Evolutionary conservation across 53 echinoderm and acorn worm species (phyloP), one percentile per base, ranked within the genome.

Genomic region (Pentamera pediparva): DNA sequence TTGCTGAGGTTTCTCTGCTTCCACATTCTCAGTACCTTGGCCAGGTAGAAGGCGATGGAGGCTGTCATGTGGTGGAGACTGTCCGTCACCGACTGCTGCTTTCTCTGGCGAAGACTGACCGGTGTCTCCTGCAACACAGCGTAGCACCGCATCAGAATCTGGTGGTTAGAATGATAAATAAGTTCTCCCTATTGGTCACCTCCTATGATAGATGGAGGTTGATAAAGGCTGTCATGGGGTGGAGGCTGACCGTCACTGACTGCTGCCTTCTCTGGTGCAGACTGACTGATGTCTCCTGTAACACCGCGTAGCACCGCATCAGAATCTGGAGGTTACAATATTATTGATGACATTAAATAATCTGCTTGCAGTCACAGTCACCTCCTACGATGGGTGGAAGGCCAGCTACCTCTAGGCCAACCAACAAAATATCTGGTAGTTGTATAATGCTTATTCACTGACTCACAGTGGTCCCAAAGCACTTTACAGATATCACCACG

Each of bases 1-100:
- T 96, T 96, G 60, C 91, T 63, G n/a, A 96, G 80, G 0, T 85
- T 72, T 33, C 77, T 78, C 81, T 96, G 96, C 60, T 87, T 96
- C 90, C 90, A 96, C 15, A 72, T 78, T 37, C 96, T 59, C 19
- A 96, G 79, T 2, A 96, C 96, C 72, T 96, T 96, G 17, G 90
- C 90, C 80, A 96, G 73, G 80, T 96, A 83, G 78, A 84, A 96
- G n/a, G 96, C 88, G 39, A 91, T 78, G 26, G 86, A 84, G 11
- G 96, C 96, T 7, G 91, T 77, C 96, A 96, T 96, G 75, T 96
- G 96, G 62, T 96, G 96, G 3, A 96, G 83, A 35, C 91, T 96
- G 76, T 96, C 96, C 0, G 87, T 84, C 37, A 87, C 80, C 17
- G 86, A 74, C 70, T 90, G 90, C 61, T 96, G 96, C 26, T 91